These are phyloP conservation scores for Platycheirus albimanus DNA, from an alignment of 2,888 invertebrate genomes.

Conservation along the genomic window DNA sequence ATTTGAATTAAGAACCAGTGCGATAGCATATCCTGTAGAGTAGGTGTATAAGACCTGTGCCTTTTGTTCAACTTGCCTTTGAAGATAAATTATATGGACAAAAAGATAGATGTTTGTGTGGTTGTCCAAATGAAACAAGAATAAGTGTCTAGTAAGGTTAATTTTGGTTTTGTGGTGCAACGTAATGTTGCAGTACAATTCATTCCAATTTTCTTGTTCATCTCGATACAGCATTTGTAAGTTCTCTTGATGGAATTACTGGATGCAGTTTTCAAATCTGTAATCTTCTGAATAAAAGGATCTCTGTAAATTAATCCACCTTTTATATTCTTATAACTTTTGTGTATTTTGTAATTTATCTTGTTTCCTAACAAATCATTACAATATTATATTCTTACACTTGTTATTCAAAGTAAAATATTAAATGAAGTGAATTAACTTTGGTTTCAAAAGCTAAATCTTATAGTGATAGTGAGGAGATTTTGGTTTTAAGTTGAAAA, in stretches of 20 bases:
- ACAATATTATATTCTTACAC: too few species aligned
- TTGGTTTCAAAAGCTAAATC: too few species aligned
- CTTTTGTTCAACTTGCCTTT: constrained; percentile 37
- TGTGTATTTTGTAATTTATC: too few species aligned
- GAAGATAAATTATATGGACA: constrained; percentile 48
- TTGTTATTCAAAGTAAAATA: too few species aligned
- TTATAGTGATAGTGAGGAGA: too few species aligned
- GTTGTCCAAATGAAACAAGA: constrained; percentile 31
- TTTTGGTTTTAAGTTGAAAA: too few species aligned
- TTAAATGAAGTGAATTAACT: too few species aligned
- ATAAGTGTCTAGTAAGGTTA: constrained; percentile 55
- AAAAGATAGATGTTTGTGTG: constrained; percentile 4
- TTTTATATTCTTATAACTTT: too few species aligned
- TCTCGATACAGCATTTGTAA: constrained; percentile 46
- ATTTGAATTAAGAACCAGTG: constrained; percentile 61
- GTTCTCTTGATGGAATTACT: constrained; percentile 24
- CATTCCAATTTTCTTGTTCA: constrained; percentile 55
- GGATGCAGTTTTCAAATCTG: not conserved
- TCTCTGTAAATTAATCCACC: too few species aligned
- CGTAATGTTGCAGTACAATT: constrained; percentile 50
- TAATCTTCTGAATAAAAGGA: too few species aligned
- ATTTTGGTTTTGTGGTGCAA: constrained; percentile 54
- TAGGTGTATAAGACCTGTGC: constrained; percentile 24
- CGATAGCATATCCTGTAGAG: constrained; percentile 13
- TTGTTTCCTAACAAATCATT: too few species aligned